phyloP scores from a whole-genome alignment of 2,113 vertebrate genomes.

The Chaetura pelagica region DNA sequence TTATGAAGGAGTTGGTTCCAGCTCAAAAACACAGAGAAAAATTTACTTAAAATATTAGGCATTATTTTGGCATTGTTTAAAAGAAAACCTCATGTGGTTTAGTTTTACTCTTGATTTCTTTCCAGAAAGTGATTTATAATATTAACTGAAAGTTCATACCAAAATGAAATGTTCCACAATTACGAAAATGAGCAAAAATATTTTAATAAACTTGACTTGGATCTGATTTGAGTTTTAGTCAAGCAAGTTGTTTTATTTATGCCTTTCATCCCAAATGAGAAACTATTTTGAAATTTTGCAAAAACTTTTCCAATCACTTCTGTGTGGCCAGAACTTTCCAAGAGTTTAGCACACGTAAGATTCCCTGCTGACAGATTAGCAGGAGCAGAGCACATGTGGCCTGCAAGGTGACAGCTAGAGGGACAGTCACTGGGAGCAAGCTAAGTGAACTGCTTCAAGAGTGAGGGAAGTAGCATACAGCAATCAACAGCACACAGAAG shows the following conservation, averaged over 20 bases:
- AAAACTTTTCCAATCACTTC: neutral
- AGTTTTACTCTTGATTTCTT: neutral
- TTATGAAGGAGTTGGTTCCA: neutral
- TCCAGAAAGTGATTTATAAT: neutral
- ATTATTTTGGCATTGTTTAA: neutral
- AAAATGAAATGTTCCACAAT: neutral
- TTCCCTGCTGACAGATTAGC: neutral
- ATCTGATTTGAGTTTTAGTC: neutral
- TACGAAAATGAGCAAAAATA: neutral
- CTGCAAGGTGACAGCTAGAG: neutral
- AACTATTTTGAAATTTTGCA: neutral
- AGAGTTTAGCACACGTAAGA: neutral
- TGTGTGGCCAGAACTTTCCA: rapidly evolving
- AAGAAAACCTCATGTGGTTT: neutral
- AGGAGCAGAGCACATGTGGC: neutral
- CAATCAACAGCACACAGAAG: neutral
- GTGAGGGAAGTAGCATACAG: neutral
- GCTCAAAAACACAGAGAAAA: neutral
- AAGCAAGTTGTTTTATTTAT: neutral
- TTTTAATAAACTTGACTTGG: neutral
- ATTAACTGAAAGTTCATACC: neutral
- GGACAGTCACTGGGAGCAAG: neutral
- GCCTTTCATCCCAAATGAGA: neutral
- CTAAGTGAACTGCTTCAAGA: neutral
- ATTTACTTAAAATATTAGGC: neutral